Evolutionary conservation across 2,797 vertebrate species (phyloP), one percentile per base, ranked within the genome.

Genomic region (Sparus aurata): DNA sequence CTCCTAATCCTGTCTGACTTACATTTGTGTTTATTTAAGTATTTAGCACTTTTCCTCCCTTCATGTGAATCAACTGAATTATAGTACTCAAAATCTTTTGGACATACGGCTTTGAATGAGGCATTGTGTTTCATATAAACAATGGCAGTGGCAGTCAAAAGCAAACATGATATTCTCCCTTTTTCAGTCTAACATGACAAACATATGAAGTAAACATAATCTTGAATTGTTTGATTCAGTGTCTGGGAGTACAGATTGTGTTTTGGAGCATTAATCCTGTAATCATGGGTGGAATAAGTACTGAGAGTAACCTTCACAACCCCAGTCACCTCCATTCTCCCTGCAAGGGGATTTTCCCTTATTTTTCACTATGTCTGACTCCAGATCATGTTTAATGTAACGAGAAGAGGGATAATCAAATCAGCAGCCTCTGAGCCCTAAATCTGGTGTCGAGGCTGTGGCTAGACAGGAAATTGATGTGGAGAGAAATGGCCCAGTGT

Each of bases 401-500:
- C 58, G 73, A 76, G 85, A 68, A 69, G 75, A 73, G 58, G 71
- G 54, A 80, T 79, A 82, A 89, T 90, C 77, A 87, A 84, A 91
- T 82, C 77, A 90, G 76, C 87, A 69, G 55, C 71, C 65, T 69
- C 50, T 82, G 63, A 77, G 61, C 68, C 18, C 75, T 60, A 69
- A 87, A 82, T 82, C 71, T 86, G 64, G 73, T 85, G 82, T 76
- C 17, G 61, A 79, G 66, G 82, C 73, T 84, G 78, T 80, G 69
- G 76, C 83, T 82, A 45, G 82, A 86, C 83, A 84, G 87, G 85
- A 89, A 91, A 91, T 83, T 85, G 83, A 90, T 87, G 86, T 81
- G 62, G 82, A 89, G 74, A 83, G 74, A 74, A 87, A 76, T 38
- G 75, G 69, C 64, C 85, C 68, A 50, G 74, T 79, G 84, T 85